These are phyloP conservation scores for Crenichthys baileyi DNA, from an alignment of 2,797 vertebrate genomes.

Conservation along the genomic window DNA sequence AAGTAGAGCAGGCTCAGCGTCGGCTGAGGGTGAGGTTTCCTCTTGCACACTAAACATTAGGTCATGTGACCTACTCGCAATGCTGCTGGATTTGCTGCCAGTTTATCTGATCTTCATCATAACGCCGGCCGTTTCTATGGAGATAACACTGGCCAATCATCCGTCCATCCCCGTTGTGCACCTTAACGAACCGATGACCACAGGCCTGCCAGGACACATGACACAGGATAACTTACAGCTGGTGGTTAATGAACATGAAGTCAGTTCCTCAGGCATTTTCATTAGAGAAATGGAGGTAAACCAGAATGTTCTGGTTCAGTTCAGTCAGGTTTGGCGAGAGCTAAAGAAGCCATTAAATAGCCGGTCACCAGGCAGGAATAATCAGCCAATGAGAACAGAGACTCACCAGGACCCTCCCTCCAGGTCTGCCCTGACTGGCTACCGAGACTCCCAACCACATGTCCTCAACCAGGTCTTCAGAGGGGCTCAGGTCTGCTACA, in stretches of 20 bases:
- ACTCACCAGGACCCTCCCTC: constrained; percentile 90
- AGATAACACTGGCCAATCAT: constrained; percentile 94
- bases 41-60: not conserved
- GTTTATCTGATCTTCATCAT: constrained; percentile 69
- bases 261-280: too few species aligned
- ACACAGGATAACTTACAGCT: not conserved
- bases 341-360: not conserved
- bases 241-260: too few species aligned
- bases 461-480: constrained; percentile 83
- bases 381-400: constrained; percentile 15
- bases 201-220: constrained; percentile 79
- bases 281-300: not conserved
- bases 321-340: not conserved
- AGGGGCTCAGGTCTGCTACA: constrained; percentile 45
- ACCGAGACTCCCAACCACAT: constrained; percentile 95
- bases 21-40: not conserved
- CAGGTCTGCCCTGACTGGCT: constrained; percentile 84
- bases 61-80: constrained; percentile 74
- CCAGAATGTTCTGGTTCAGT: not conserved
- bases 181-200: constrained; percentile 88
- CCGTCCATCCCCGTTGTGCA: constrained; percentile 82
- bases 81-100: constrained; percentile 90
- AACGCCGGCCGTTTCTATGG: constrained; percentile 83
- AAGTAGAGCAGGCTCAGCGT: not conserved
- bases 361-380: not conserved